Conservation (phyloP, 1,140 invertebrate genomes). For the Thaumatotibia leucotreta region DNA sequence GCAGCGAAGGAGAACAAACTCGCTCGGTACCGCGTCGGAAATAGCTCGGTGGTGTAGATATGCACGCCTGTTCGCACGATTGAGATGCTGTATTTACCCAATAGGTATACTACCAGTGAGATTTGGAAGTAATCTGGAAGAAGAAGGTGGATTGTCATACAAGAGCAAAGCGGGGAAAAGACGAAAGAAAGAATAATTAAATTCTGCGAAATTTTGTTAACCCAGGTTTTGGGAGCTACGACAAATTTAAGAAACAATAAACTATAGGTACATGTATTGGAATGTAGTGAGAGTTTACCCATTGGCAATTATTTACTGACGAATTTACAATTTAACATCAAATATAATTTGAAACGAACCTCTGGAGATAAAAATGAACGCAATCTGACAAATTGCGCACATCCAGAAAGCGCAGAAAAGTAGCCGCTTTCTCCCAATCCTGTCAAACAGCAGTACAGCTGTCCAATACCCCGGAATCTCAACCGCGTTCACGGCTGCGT, state of each 20-base stretch:
- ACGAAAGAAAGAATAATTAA: background rate
- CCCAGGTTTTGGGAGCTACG: no score
- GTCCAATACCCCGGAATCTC: conserved; percentile 84
- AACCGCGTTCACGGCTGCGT: conserved; percentile 79
- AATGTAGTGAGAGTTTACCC: no score
- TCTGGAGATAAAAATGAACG: conserved; percentile 47
- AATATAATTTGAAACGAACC: conserved; percentile 29
- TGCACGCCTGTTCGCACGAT: conserved; percentile 82
- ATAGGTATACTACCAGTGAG: conserved; percentile 78
- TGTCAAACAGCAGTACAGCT: conserved; percentile 78
- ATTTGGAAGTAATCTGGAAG: conserved; percentile 30
- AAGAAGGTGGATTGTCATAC: no score
- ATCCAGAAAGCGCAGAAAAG: conserved; percentile 77
- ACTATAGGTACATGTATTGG: no score
- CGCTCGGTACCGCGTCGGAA: conserved; percentile 82
- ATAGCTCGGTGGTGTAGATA: conserved; percentile 84
- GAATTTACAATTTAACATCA: background rate
- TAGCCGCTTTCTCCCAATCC: conserved; percentile 79
- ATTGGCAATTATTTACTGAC: no score
- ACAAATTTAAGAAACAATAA: no score
- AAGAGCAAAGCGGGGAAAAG: no score
- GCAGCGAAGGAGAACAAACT: conserved; percentile 82
- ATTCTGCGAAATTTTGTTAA: no score
- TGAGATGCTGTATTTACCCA: conserved; percentile 85
- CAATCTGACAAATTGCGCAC: conserved; percentile 73